A percentile compares a stretch with the other conserved stretches of the same genome.
Conservation (phyloP, 2,797 vertebrate genomes). For the Anguilla obscura region DNA sequence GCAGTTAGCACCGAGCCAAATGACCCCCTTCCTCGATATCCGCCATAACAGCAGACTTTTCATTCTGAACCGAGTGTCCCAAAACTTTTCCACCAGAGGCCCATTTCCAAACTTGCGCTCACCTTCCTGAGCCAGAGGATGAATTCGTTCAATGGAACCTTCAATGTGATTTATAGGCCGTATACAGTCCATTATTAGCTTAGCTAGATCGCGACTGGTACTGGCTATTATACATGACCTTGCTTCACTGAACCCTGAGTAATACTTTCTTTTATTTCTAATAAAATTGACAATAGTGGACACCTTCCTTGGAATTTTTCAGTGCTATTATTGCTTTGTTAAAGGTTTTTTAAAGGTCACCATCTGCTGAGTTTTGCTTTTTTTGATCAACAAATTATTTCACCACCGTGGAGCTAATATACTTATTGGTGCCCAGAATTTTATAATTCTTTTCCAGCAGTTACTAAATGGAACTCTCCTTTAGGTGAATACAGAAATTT, state of each 20-base stretch:
- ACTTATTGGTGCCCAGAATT: not conserved
- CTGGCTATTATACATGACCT: no score
- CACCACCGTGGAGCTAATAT: not conserved
- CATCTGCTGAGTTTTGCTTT: not conserved
- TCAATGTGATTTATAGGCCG: no score
- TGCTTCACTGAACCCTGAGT: no score
- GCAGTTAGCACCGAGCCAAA: not conserved
- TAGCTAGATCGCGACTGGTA: no score
- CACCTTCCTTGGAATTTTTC: no score
- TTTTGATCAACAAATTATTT: not conserved
- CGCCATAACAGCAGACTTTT: not conserved
- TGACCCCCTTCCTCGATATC: not conserved
- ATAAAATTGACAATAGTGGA: no score
- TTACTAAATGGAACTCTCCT: slow-evolving; percentile 1
- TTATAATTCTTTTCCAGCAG: not conserved
- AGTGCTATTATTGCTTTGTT: no score
- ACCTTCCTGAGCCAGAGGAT: no score
- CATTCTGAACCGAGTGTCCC: not conserved
- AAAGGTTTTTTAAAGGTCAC: not conserved
- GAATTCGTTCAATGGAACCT: no score
- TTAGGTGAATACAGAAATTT: not conserved
- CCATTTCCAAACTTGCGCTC: not conserved
- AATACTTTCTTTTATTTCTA: no score
- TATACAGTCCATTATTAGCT: no score
- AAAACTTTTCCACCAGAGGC: no score